phyloP scores from a whole-genome alignment of 2,888 invertebrate genomes.

The Apodemia mormo region DNA sequence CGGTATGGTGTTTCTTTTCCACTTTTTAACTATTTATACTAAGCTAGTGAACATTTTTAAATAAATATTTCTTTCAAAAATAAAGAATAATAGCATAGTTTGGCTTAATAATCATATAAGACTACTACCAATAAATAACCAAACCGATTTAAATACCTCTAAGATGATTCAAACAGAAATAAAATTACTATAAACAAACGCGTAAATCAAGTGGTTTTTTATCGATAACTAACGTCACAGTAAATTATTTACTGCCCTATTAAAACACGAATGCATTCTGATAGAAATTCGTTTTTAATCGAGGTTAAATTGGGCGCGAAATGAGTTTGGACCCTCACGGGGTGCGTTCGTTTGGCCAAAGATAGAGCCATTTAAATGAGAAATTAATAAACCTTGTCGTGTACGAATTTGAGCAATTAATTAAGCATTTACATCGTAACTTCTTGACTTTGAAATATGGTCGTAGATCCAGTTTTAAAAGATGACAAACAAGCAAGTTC shows the following conservation, averaged over 20 bases:
- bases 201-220: conserved; percentile 38
- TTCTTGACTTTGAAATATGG: not conserved
- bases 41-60: too few relatives aligned
- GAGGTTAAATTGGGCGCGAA: conserved; percentile 81
- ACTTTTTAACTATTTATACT: too few relatives aligned
- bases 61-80: not conserved
- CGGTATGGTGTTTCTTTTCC: too few relatives aligned
- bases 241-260: conserved; percentile 52
- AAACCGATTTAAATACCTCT: conserved; percentile 21
- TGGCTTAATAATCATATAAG: not conserved
- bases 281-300: conserved; percentile 80
- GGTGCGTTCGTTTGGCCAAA: conserved; percentile 49
- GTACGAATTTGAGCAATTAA: conserved; percentile 25
- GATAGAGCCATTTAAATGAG: conserved; percentile 69
- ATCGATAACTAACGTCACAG: conserved; percentile 43
- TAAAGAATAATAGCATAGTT: not conserved
- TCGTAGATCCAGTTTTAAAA: not conserved
- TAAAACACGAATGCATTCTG: conserved; percentile 70
- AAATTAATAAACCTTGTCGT: conserved; percentile 52
- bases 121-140: conserved; percentile 17
- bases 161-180: conserved; percentile 22
- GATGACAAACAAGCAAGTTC: too few relatives aligned
- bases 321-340: conserved; percentile 68
- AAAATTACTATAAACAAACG: conserved; percentile 34
- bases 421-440: conserved; percentile 9